A percentile compares a stretch with the other conserved stretches of the same genome.
phyloP scores from a whole-genome alignment of 2,888 invertebrate species.

The Mayetiola destructor region DNA sequence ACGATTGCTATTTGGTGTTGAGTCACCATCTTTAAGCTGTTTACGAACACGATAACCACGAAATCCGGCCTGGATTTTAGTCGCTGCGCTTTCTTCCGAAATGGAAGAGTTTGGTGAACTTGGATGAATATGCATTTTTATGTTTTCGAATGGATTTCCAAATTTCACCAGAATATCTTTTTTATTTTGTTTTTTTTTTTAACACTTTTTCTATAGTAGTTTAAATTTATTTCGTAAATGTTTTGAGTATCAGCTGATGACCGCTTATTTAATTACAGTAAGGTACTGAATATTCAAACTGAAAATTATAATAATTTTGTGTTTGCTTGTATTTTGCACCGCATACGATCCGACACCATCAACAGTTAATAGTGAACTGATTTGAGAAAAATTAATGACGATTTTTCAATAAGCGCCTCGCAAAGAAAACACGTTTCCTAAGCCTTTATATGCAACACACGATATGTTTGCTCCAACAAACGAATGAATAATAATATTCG shows the following conservation, averaged over 20 bases:
- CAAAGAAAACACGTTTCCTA: slow-evolving; percentile 10
- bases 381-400: slow-evolving; percentile 6
- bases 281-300: no score
- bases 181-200: neutral
- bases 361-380: slow-evolving; percentile 6
- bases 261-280: no score
- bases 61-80: slow-evolving; percentile 42
- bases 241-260: neutral
- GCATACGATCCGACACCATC: neutral
- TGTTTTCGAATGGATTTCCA: no score
- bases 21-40: slow-evolving; percentile 32
- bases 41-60: slow-evolving; percentile 41
- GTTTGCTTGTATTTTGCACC: neutral
- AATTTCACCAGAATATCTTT: no score
- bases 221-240: neutral
- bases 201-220: neutral
- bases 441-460: neutral
- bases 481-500: no score
- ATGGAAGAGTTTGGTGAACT: slow-evolving; percentile 31
- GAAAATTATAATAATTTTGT: neutral
- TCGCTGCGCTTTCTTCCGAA: slow-evolving; percentile 37
- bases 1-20: neutral
- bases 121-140: slow-evolving; percentile 34
- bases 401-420: slow-evolving; percentile 12
- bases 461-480: no score